Evolutionary conservation across 2,797 vertebrate species (phyloP).

Genomic region (Taenioides sp.): DNA sequence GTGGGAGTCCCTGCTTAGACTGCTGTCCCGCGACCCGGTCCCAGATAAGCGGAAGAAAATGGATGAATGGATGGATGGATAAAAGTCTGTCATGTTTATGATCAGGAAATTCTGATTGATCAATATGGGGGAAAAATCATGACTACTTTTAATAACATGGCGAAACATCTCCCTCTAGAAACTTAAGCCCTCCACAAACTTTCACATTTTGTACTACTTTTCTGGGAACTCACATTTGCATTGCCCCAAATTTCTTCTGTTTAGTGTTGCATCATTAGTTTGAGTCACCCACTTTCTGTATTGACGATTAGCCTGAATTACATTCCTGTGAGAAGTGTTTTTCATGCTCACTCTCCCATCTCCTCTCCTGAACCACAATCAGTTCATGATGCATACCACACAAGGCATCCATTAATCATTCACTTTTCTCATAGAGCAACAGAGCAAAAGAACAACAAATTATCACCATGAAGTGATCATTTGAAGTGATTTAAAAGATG

Average conservation of each 20-base stretch:
- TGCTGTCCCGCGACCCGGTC: no score
- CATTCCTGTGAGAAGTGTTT: conserved; percentile 2
- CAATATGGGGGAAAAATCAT: no score
- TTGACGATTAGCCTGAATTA: background rate
- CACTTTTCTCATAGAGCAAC: conserved; percentile 6
- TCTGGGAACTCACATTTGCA: background rate
- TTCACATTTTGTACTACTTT: background rate
- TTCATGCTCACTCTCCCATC: background rate
- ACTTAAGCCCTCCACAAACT: background rate
- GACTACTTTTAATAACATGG: no score
- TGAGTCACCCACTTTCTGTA: conserved; percentile 5
- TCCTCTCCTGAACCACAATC: background rate
- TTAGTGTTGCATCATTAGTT: conserved; percentile 2
- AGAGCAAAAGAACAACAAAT: conserved; percentile 22
- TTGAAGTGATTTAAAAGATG: no score
- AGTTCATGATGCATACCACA: conserved; percentile 14
- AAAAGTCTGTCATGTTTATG: no score
- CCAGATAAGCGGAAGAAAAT: no score
- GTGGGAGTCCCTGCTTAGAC: no score
- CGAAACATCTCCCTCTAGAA: background rate
- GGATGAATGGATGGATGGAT: no score
- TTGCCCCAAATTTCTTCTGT: background rate
- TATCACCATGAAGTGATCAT: background rate
- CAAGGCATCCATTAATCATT: conserved; percentile 46
- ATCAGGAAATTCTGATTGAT: no score